Percentiles rank a stretch among this genome's conserved stretches.
Conservation (phyloP, 2,888 invertebrate species). For the Strigamia maritima region DNA sequence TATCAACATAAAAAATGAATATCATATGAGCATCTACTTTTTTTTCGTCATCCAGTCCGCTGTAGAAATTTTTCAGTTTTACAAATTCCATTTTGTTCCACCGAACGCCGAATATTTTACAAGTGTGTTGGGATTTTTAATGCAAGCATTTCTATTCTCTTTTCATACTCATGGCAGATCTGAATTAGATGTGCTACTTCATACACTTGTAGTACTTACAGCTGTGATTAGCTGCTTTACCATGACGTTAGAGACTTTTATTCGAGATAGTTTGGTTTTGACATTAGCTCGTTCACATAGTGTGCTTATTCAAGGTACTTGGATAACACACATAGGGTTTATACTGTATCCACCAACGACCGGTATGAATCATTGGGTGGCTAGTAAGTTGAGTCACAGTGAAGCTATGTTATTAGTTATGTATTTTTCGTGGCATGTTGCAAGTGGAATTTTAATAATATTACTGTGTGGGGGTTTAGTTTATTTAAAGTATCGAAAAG, state of each 20-base stretch:
- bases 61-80: constrained; percentile 52
- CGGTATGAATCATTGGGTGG: constrained; percentile 42
- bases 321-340: constrained; percentile 57
- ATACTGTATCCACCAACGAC: constrained; percentile 55
- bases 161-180: too few relatives aligned
- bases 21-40: constrained; percentile 42
- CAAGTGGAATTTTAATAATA: constrained; percentile 37
- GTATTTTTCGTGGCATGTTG: constrained; percentile 45
- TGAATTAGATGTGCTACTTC: too few relatives aligned
- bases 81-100: constrained; percentile 48
- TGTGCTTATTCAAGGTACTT: constrained; percentile 56
- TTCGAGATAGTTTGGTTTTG: constrained; percentile 49
- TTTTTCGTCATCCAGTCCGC: constrained; percentile 47
- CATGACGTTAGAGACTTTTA: constrained; percentile 51
- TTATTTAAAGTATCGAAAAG: neutral
- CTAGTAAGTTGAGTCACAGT: constrained; percentile 51
- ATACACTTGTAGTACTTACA: constrained; percentile 47
- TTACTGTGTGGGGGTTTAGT: constrained; percentile 34
- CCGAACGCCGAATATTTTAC: constrained; percentile 53
- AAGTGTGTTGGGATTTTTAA: constrained; percentile 51
- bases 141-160: constrained; percentile 49
- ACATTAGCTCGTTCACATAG: constrained; percentile 52
- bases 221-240: constrained; percentile 50
- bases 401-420: constrained; percentile 55
- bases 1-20: constrained; percentile 52